Percentiles rank a stretch among this genome's conserved stretches.
phyloP scores from a whole-genome alignment of 2,888 invertebrate species.

The Hyppa rectilinea region DNA sequence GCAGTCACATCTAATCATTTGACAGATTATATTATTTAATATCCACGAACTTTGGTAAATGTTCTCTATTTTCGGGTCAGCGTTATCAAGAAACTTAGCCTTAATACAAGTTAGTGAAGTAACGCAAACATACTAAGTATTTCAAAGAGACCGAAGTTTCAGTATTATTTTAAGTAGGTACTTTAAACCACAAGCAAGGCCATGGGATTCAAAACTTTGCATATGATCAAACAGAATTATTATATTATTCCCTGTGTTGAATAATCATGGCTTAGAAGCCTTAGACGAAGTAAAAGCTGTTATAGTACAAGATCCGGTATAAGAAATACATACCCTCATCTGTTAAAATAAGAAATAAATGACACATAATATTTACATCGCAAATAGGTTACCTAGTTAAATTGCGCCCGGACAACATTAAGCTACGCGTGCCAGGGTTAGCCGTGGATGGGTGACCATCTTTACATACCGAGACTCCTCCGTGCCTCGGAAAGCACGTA shows the following conservation, averaged over 20 bases:
- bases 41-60: conserved; percentile 48
- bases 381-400: too few species aligned
- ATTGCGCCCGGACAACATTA: too few species aligned
- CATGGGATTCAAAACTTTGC: conserved; percentile 45
- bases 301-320: too few species aligned
- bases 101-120: conserved; percentile 45
- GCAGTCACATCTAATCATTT: conserved; percentile 14
- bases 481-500: too few species aligned
- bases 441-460: too few species aligned
- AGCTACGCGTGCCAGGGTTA: too few species aligned
- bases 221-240: conserved; percentile 44
- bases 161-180: conserved; percentile 58
- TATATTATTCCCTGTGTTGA: conserved; percentile 32
- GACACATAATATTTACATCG: too few species aligned
- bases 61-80: conserved; percentile 51
- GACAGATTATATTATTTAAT: conserved; percentile 44
- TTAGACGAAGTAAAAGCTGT: not conserved
- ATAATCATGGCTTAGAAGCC: conserved; percentile 6
- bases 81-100: conserved; percentile 57
- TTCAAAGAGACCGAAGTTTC: conserved; percentile 58
- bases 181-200: conserved; percentile 58
- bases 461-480: too few species aligned
- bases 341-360: too few species aligned
- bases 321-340: too few species aligned
- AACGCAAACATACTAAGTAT: conserved; percentile 42